Percentiles rank a stretch among this genome's conserved stretches.
phyloP scores from a whole-genome alignment of 1,140 invertebrate species.

The Hypsibius dujardini region DNA sequence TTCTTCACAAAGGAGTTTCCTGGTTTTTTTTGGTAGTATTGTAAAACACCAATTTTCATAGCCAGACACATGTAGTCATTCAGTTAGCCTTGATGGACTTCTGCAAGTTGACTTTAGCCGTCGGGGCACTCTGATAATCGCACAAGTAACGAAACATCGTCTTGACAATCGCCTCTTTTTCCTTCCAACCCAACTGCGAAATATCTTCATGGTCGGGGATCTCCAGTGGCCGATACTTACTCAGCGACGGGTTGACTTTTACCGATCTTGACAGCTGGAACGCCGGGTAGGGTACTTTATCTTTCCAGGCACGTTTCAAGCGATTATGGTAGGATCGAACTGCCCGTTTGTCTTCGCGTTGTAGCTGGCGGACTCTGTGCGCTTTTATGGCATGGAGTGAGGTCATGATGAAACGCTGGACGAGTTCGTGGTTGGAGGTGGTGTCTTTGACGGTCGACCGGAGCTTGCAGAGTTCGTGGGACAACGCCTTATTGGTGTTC shows the following conservation, averaged over 20 bases:
- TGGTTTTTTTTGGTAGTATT: no score
- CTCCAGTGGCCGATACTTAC: neutral
- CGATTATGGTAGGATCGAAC: neutral
- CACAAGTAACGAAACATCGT: neutral
- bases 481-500: no score
- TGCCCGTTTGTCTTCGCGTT: constrained; percentile 1
- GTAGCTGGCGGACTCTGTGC: neutral
- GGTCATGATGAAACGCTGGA: no score
- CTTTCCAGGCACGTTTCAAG: neutral
- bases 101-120: no score
- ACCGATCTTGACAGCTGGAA: neutral
- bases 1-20: no score
- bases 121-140: neutral
- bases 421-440: no score
- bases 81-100: no score
- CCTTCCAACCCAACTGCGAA: neutral
- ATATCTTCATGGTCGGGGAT: constrained; percentile 7
- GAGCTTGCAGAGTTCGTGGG: no score
- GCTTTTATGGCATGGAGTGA: no score
- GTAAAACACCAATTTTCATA: no score
- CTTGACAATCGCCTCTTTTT: neutral
- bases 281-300: neutral
- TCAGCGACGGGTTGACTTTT: neutral
- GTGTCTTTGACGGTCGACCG: no score
- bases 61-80: no score